Evolutionary conservation across 2,888 invertebrate species (phyloP).

Genomic region (Meteorus cinctellus): DNA sequence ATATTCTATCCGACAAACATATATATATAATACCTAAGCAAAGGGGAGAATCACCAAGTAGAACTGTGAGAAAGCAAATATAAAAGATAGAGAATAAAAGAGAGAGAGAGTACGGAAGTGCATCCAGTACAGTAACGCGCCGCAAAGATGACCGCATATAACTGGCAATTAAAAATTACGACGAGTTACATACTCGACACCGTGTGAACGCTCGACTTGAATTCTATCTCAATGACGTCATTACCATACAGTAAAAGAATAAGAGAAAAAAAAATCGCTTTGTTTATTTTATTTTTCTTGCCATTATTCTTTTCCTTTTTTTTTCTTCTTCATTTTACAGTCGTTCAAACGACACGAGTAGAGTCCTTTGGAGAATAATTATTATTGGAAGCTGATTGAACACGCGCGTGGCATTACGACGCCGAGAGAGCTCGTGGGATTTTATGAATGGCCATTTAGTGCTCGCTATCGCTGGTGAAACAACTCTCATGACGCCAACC

Average conservation of each 20-base stretch:
- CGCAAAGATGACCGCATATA: slow-evolving; percentile 22
- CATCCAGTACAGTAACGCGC: slow-evolving; percentile 7
- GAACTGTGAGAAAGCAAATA: neutral
- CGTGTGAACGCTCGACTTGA: slow-evolving; percentile 11
- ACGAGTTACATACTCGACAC: neutral
- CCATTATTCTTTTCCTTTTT: neutral
- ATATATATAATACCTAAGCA: neutral
- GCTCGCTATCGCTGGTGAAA: slow-evolving; percentile 15
- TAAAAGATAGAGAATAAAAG: neutral
- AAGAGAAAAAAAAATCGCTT: neutral
- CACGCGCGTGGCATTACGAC: neutral
- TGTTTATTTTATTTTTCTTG: neutral
- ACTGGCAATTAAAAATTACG: slow-evolving; percentile 25
- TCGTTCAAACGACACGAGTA: slow-evolving; percentile 6
- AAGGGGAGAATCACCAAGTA: neutral
- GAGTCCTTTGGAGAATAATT: neutral
- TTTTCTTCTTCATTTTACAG: neutral
- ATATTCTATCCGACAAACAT: slow-evolving; percentile 13
- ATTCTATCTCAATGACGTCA: neutral
- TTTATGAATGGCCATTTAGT: slow-evolving; percentile 35
- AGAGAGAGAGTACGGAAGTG: neutral
- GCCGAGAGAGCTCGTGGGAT: neutral
- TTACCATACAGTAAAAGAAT: neutral
- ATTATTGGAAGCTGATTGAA: slow-evolving; percentile 23
- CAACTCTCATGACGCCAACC: slow-evolving; percentile 17